phyloP scores from a whole-genome alignment of 2,888 invertebrate genomes.

The Mimas tiliae region DNA sequence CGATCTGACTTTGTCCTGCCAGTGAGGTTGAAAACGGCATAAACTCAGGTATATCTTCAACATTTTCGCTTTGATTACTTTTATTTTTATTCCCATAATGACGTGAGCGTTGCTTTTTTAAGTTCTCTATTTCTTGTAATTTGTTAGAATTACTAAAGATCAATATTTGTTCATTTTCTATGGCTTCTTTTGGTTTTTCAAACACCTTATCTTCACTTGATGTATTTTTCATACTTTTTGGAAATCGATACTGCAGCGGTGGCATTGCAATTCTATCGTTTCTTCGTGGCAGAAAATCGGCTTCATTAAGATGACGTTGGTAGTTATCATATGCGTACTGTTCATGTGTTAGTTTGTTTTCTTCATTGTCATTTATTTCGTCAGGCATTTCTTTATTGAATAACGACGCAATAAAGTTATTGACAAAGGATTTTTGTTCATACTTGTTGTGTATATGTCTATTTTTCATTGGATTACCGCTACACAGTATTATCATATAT shows the following conservation, averaged over 20 bases:
- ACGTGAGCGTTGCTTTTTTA: conserved; percentile 50
- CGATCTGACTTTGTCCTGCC: conserved; percentile 78
- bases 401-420: conserved; percentile 74
- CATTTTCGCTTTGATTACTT: conserved; percentile 44
- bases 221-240: conserved; percentile 61
- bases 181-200: conserved; percentile 58
- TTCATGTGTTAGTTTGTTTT: conserved; percentile 66
- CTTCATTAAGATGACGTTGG: conserved; percentile 62
- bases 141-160: conserved; percentile 60
- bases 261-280: conserved; percentile 78
- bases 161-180: conserved; percentile 41
- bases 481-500: conserved; percentile 70
- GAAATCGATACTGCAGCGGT: conserved; percentile 67
- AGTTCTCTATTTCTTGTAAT: conserved; percentile 51
- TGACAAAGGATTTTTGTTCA: conserved; percentile 69
- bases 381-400: conserved; percentile 68
- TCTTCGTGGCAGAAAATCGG: conserved; percentile 69
- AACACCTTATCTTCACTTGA: conserved; percentile 40
- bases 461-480: conserved; percentile 60
- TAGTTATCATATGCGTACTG: conserved; percentile 64
- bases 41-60: conserved; percentile 45
- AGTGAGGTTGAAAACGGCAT: conserved; percentile 66
- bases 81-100: conserved; percentile 48
- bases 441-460: conserved; percentile 50
- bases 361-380: conserved; percentile 63